Conservation (phyloP, 2,113 vertebrate species). For the Morone saxatilis region DNA sequence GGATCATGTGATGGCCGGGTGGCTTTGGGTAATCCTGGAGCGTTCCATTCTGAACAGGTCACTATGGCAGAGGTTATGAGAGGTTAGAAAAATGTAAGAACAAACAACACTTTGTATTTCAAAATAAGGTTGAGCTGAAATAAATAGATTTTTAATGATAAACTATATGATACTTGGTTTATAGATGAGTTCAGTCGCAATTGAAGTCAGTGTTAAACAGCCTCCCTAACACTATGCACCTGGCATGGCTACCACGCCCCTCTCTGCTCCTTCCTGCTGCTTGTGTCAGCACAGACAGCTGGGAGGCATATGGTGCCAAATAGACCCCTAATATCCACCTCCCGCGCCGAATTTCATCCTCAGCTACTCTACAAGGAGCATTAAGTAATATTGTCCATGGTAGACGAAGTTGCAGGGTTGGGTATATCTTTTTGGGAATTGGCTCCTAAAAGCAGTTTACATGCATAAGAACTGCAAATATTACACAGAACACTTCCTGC, state of each 20-base stretch:
- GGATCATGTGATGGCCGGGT: constrained; percentile 73
- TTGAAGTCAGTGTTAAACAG: not conserved
- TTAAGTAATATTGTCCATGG: not conserved
- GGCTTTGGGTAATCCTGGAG: constrained; percentile 68
- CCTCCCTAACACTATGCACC: constrained; percentile 26
- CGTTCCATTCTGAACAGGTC: constrained; percentile 63
- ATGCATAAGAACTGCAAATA: not conserved
- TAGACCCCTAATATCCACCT: not conserved
- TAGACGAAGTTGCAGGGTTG: not conserved
- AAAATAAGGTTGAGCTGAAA: not conserved
- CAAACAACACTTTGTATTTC: constrained; percentile 3
- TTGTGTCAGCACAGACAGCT: constrained; percentile 15
- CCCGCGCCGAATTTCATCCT: not conserved
- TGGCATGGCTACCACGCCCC: constrained; percentile 28
- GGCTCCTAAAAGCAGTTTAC: not conserved
- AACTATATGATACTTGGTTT: not conserved
- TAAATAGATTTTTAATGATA: not conserved
- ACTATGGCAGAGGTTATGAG: constrained; percentile 54
- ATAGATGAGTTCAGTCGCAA: not conserved
- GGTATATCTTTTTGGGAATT: not conserved
- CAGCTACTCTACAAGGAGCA: not conserved
- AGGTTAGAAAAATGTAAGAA: constrained; percentile 37
- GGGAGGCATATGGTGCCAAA: constrained; percentile 15
- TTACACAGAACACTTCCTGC: not conserved
- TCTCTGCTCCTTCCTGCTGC: constrained; percentile 10